These are phyloP conservation scores for Scaptomyza polygonia DNA, from an alignment of 2,888 invertebrate genomes.

Conservation along the genomic window DNA sequence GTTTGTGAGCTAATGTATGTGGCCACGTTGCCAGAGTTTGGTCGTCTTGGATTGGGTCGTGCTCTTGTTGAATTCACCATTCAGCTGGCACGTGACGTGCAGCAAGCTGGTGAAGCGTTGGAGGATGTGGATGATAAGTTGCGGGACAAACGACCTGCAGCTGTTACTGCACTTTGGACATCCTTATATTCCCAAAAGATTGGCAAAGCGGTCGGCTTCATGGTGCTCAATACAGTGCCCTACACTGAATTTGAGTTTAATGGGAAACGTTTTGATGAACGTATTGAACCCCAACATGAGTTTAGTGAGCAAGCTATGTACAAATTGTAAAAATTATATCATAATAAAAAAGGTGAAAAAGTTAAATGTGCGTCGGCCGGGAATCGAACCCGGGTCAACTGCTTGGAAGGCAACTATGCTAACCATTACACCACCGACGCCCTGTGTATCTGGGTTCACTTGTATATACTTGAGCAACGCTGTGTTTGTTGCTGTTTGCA, in stretches of 20 bases:
- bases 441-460: accelerated
- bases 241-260: constrained; percentile 86
- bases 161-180: constrained; percentile 87
- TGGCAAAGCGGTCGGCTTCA: constrained; percentile 86
- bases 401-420: constrained; percentile 84
- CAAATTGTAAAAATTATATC: constrained; percentile 31
- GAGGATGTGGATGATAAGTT: constrained; percentile 69
- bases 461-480: constrained; percentile 3
- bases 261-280: constrained; percentile 87
- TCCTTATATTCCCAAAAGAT: constrained; percentile 86
- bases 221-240: constrained; percentile 85
- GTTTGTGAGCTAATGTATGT: constrained; percentile 89
- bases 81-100: constrained; percentile 85
- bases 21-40: constrained; percentile 86
- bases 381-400: constrained; percentile 84
- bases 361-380: constrained; percentile 80
- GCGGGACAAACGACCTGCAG: constrained; percentile 69
- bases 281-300: constrained; percentile 84
- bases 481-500: not conserved
- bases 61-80: constrained; percentile 86
- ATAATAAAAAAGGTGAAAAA: no score
- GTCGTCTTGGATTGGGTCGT: constrained; percentile 85
- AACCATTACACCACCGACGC: constrained; percentile 84
- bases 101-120: constrained; percentile 85
- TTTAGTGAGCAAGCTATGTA: constrained; percentile 49